Conservation (phyloP, 2,888 invertebrate genomes). For the Blastobasis lacticolella region DNA sequence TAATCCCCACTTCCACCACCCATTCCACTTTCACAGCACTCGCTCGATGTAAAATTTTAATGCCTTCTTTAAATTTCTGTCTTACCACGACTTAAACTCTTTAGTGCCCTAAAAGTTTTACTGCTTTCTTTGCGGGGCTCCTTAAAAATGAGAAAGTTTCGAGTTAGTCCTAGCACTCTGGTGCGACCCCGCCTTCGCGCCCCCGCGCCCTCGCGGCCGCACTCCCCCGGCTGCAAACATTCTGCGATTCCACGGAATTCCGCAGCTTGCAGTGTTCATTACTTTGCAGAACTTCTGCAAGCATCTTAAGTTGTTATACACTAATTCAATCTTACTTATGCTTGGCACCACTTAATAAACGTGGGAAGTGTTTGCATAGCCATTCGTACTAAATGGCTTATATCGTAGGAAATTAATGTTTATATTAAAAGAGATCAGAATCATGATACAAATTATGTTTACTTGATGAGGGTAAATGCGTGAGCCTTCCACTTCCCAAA, state of each 20-base stretch:
- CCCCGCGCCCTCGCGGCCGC: not conserved
- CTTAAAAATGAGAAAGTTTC: no score
- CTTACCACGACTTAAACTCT: constrained; percentile 10
- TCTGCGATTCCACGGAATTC: constrained; percentile 22
- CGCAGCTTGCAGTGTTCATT: constrained; percentile 34
- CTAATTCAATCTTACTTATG: no score
- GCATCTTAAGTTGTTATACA: constrained; percentile 10
- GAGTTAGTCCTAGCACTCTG: constrained; percentile 12
- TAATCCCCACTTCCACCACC: not conserved
- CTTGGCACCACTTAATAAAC: no score
- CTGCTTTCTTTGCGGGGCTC: constrained; percentile 24
- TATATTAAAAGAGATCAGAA: no score
- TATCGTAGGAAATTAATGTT: no score
- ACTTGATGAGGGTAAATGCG: no score
- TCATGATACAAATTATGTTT: no score
- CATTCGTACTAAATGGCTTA: no score
- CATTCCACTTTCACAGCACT: not conserved
- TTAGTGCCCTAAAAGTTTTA: constrained; percentile 37
- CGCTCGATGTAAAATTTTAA: not conserved
- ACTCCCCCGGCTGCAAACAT: constrained; percentile 37
- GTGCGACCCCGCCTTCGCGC: constrained; percentile 15
- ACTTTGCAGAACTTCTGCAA: constrained; percentile 40
- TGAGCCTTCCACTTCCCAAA: no score
- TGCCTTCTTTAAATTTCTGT: not conserved
- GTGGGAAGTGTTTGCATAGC: no score